Base-by-base conservation (phyloP, 2,888 invertebrate species). In the Lordiphosa andalusiaca region DNA sequence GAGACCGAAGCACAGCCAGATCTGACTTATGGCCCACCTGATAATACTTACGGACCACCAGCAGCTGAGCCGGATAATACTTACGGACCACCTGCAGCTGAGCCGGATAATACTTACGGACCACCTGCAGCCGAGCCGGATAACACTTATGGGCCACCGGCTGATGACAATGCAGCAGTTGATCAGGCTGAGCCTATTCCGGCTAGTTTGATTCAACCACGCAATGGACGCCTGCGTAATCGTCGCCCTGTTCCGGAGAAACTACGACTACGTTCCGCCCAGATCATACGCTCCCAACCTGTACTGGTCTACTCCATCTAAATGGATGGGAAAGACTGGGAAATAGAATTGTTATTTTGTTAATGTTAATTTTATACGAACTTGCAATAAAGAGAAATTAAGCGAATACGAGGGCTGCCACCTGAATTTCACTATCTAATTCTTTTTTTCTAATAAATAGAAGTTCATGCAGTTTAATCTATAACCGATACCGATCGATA, bases 1-100 rank as follows among this genome's bases (percentile, higher is more conserved):
- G 84, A 86, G 62, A 85, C 82, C 1, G 85, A 85, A 25, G 71
- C 73, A 4, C 78, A 73, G 36, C 86, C 88, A 4, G 84, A 85
- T 47, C 53, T 80, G 51, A 82, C 73, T 4, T 87, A 86, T 57
- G 72, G 71, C 1, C 77, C 77, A 39, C 78, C 78, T 16, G 69
- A 69, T 13, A 53, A 51, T 50, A 65, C 68, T 10, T 68, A 68
- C 19, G 78, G 75, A 4, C 75, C 78, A 36, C 62, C 80, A 39
- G 67, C 67, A 6, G 72, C 59, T 4, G 68, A 73, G 48, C 83
- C 83, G 0, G 84, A 74, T 25, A 67, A 74, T 21, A 75, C 78
- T 6, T 86, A 86, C 19, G 81, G 78, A 0, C 74, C 78, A 6
- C 74, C 78, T 2, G 59, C 58, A 1, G 65, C 73, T 6, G 53